Conservation (phyloP, 2,797 vertebrate genomes). For the Adelosebastes latens region DNA sequence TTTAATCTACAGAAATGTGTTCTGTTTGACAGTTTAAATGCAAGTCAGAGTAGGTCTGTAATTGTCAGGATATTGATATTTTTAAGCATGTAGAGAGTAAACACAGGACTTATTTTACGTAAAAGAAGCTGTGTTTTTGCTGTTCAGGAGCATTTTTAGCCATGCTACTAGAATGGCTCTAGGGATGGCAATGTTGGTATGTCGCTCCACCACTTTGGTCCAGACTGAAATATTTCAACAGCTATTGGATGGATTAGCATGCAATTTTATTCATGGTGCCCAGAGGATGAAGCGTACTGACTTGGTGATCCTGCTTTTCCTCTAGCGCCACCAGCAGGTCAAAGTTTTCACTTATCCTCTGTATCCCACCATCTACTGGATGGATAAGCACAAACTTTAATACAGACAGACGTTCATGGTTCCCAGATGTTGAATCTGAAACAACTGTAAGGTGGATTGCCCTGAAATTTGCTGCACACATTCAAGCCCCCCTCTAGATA, state of each 20-base stretch:
- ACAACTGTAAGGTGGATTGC: not conserved
- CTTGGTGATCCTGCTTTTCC: not conserved
- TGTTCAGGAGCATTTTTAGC: not conserved
- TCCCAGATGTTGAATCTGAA: not conserved
- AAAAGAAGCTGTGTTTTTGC: not conserved
- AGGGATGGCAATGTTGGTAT: not conserved
- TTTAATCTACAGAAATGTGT: not conserved
- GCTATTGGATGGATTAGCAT: not conserved
- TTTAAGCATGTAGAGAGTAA: not conserved
- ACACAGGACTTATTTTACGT: not conserved
- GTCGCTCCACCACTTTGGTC: not conserved
- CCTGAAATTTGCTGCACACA: not conserved
- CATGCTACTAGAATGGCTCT: not conserved
- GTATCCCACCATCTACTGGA: not conserved
- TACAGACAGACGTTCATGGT: not conserved
- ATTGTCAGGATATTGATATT: not conserved
- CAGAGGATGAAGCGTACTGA: not conserved
- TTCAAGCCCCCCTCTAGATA: not conserved
- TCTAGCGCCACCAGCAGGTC: not conserved
- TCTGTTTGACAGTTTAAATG: not conserved
- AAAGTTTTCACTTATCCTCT: not conserved
- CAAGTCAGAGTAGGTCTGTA: not conserved
- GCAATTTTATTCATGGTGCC: not conserved
- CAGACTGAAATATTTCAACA: not conserved
- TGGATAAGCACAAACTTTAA: no score